Evolutionary conservation across 2,113 vertebrate genomes (phyloP), one percentile per base, ranked within the genome.

Genomic region (Spizaetus ornatus): DNA sequence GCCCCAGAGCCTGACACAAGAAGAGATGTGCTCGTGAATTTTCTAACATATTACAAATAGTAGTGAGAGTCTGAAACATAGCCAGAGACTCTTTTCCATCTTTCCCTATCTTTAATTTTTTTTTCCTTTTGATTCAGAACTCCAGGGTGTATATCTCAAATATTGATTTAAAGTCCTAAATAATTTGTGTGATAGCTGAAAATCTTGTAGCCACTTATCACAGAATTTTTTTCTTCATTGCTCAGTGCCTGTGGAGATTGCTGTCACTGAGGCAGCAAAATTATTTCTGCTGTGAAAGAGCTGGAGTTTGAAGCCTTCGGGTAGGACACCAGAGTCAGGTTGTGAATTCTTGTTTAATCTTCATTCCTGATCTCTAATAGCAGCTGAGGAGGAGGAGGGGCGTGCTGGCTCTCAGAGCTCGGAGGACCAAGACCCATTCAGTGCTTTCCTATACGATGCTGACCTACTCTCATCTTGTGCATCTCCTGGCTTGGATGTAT

Each of bases 331-430:
- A 29, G 78, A 89, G 48, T 59, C 74, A 80, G 58, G 66, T 66
- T 91, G 40, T 85, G 93, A 88, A 72, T 90, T 94, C 58, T 61
- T 85, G 26, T 90, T 95, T 76, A 65, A 73, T 82, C 34, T 93
- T 90, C 16, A 13, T 65, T 96, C 20, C 32, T 80, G 48, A 85
- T 36, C 36, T 82, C 16, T 74, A 53, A 48, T 8, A 65, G 36
- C 40, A 82, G 6, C 29, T 0, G 7, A 89, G 47, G 65, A 62
- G 38, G 55, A 79, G 47, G 71, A 67, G 27, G 26, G 61, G 10
- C 0, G 0, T 59, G 25, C 69, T 58, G 40, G 13, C 45, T 87
- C 8, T 27, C 12, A 42, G 56, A 63, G 26, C 38, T 79, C 31
- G 4, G 20, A 26, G 9, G 40, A 31, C 26, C 18, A 31, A 76